Evolutionary conservation across 2,797 vertebrate species (phyloP).

Genomic region (Diglossa cyanea): DNA sequence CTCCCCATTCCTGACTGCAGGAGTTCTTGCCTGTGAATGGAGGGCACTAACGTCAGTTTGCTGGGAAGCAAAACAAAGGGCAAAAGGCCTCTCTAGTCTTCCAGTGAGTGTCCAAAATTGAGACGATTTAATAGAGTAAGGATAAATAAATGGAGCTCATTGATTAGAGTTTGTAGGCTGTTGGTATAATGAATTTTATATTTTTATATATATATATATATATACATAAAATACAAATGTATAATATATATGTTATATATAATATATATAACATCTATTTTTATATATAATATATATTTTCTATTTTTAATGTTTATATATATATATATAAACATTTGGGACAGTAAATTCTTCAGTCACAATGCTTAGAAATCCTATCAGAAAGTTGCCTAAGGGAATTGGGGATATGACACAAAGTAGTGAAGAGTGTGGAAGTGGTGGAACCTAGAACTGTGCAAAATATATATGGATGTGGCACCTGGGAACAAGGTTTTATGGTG

Average conservation of each 20-base stretch:
- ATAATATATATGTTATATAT: too few species aligned
- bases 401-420: not conserved
- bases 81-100: not conserved
- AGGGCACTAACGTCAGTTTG: not conserved
- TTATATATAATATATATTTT: too few species aligned
- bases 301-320: too few species aligned
- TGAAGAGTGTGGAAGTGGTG: not conserved
- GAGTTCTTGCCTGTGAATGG: not conserved
- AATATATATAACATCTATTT: too few species aligned
- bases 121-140: not conserved
- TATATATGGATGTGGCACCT: too few species aligned
- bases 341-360: not conserved
- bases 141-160: not conserved
- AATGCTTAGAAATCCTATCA: not conserved
- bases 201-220: too few species aligned
- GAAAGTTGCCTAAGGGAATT: not conserved
- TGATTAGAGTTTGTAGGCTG: not conserved
- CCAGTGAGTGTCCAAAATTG: not conserved
- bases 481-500: not conserved
- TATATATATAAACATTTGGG: not conserved
- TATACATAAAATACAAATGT: too few species aligned
- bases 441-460: not conserved
- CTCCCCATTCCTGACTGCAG: not conserved
- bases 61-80: not conserved
- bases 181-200: not conserved